These are phyloP conservation scores for Oscheius sp. DNA, from an alignment of 2,888 invertebrate genomes.

Conservation along the genomic window DNA sequence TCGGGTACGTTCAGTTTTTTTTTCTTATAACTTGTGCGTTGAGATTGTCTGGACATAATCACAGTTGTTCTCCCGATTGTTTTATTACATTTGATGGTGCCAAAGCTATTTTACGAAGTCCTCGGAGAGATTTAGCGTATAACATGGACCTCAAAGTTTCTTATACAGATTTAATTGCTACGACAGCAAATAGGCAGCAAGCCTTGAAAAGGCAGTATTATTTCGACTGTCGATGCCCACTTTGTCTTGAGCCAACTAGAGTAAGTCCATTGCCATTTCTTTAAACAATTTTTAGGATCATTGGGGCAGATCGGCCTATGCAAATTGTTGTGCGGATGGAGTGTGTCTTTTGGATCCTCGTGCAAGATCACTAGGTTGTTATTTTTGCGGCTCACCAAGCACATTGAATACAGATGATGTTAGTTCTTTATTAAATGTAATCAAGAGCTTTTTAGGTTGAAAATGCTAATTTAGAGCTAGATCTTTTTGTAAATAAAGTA, in stretches of 20 bases:
- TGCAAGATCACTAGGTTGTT: slow-evolving; percentile 1
- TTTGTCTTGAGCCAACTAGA: slow-evolving; percentile 32
- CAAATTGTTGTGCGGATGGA: slow-evolving; percentile 19
- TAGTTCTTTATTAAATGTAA: too few relatives aligned
- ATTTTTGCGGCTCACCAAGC: slow-evolving; percentile 12
- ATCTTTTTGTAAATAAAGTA: slow-evolving; percentile 6
- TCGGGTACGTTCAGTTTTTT: slow-evolving; percentile 30
- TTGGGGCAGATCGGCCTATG: slow-evolving; percentile 4
- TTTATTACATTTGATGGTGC: slow-evolving; percentile 37
- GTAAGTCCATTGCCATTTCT: slow-evolving; percentile 19
- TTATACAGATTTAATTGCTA: slow-evolving; percentile 27
- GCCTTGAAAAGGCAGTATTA: slow-evolving; percentile 37
- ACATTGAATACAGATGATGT: slow-evolving; percentile 20
- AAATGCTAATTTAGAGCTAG: slow-evolving; percentile 23
- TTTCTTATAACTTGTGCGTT: background rate
- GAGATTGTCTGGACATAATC: slow-evolving; percentile 40
- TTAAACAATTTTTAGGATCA: slow-evolving; percentile 20
- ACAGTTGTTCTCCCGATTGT: slow-evolving; percentile 40
- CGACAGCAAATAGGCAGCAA: slow-evolving; percentile 24
- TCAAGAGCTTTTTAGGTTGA: slow-evolving; percentile 16
- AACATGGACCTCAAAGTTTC: slow-evolving; percentile 14
- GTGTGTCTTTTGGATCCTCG: slow-evolving; percentile 20
- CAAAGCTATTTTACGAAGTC: slow-evolving; percentile 36
- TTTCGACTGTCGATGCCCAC: slow-evolving; percentile 35
- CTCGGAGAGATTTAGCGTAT: slow-evolving; percentile 24